A percentile compares a stretch with the other conserved stretches of the same genome.
phyloP scores from a whole-genome alignment of 2,888 invertebrate species.

The Brenthis hecate region DNA sequence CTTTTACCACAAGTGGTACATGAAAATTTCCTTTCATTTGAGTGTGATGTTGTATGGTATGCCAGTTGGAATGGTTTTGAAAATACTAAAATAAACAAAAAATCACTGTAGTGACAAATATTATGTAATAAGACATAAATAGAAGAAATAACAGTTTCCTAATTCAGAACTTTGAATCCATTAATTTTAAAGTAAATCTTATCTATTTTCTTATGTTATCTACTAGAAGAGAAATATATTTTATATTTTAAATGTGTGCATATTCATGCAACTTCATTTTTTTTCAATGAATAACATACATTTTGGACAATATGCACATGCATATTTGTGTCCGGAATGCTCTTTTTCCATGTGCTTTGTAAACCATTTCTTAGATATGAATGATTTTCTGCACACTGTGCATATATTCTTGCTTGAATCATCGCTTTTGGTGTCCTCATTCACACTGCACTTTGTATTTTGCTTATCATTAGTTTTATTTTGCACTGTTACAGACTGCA shows the following conservation, averaged over 20 bases:
- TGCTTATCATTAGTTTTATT: not conserved
- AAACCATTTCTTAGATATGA: conserved; percentile 67
- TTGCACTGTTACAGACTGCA: conserved; percentile 8
- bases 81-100: conserved; percentile 56
- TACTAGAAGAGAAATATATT: too few relatives aligned
- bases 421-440: conserved; percentile 9
- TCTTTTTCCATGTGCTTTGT: conserved; percentile 65
- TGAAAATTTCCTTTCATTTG: conserved; percentile 58
- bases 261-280: not conserved
- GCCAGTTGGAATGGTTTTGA: conserved; percentile 55
- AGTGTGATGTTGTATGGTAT: conserved; percentile 60
- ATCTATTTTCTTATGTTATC: too few relatives aligned
- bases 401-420: conserved; percentile 54
- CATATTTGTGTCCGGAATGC: conserved; percentile 57
- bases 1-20: conserved; percentile 65
- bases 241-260: too few relatives aligned
- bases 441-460: not conserved
- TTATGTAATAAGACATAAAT: not conserved
- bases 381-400: conserved; percentile 58
- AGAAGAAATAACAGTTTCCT: not conserved
- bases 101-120: not conserved
- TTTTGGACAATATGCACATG: conserved; percentile 61
- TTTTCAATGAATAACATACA: conserved; percentile 53
- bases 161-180: not conserved
- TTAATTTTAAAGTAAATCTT: too few relatives aligned